These are phyloP conservation scores for Camptogramma bilineatum DNA, from an alignment of 2,888 invertebrate species.

Conservation along the genomic window DNA sequence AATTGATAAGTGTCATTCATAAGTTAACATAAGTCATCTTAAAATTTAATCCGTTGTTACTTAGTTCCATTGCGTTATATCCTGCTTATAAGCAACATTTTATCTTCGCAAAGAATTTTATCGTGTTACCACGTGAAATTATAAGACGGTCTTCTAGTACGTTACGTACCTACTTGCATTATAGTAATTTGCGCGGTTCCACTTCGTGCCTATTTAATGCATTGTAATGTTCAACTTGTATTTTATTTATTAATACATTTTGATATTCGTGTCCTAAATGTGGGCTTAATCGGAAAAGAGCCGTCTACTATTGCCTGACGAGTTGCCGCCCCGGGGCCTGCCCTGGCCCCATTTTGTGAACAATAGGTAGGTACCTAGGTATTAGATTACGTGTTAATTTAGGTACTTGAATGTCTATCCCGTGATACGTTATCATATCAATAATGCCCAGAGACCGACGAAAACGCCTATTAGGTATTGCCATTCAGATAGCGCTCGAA, in stretches of 20 bases:
- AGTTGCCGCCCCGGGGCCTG: slow-evolving; percentile 41
- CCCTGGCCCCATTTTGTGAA: slow-evolving; percentile 49
- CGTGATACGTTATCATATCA: slow-evolving; percentile 2
- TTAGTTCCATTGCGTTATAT: background rate
- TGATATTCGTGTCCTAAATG: slow-evolving; percentile 42
- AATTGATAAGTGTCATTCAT: background rate
- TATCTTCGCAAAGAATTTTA: slow-evolving; percentile 30
- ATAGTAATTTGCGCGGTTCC: slow-evolving; percentile 51
- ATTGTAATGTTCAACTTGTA: slow-evolving; percentile 12
- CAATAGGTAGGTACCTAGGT: background rate
- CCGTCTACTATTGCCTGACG: slow-evolving; percentile 49
- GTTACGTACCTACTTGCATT: too few species aligned
- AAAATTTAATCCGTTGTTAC: background rate
- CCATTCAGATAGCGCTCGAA: background rate
- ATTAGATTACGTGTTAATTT: background rate
- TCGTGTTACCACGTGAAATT: slow-evolving; percentile 47
- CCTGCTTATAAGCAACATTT: slow-evolving; percentile 16
- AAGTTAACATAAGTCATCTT: background rate
- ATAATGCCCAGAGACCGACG: slow-evolving; percentile 7
- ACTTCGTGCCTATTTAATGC: slow-evolving; percentile 30
- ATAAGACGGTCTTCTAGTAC: slow-evolving; percentile 43
- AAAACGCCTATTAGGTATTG: background rate
- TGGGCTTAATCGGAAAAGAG: slow-evolving; percentile 14
- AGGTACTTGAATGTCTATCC: background rate
- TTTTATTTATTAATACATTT: background rate